Conservation (phyloP, 2,888 invertebrate genomes). For the Patella caerulea region DNA sequence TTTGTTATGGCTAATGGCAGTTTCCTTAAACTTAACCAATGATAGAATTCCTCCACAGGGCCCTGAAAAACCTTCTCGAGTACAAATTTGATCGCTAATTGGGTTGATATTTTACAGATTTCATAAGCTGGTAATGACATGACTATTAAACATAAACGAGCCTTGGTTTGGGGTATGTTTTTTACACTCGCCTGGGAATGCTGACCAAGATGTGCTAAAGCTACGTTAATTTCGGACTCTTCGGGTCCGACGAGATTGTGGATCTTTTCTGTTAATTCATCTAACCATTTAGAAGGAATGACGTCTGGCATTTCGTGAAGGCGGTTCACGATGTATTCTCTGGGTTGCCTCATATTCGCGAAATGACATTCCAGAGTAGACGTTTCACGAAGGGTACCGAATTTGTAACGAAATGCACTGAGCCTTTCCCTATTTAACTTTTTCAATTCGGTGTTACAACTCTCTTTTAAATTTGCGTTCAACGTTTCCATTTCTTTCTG, state of each 20-base stretch:
- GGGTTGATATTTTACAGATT: constrained; percentile 47
- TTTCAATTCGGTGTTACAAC: constrained; percentile 42
- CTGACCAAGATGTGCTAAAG: constrained; percentile 40
- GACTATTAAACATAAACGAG: constrained; percentile 53
- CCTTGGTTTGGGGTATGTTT: constrained; percentile 45
- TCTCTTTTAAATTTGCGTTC: constrained; percentile 25
- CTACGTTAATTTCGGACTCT: constrained; percentile 35
- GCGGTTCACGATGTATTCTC: constrained; percentile 14
- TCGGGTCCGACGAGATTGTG: constrained; percentile 20
- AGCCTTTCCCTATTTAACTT: constrained; percentile 47
- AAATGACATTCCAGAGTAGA: constrained; percentile 40
- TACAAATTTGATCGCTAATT: constrained; percentile 52
- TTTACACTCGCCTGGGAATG: constrained; percentile 49
- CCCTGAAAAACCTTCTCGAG: constrained; percentile 48
- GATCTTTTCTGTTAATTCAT: constrained; percentile 43
- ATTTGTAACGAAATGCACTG: constrained; percentile 44
- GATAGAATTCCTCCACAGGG: constrained; percentile 40
- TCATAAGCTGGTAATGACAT: constrained; percentile 59
- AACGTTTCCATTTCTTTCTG: neutral
- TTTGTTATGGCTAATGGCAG: constrained; percentile 42
- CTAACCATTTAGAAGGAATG: constrained; percentile 37
- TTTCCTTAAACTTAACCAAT: constrained; percentile 51
- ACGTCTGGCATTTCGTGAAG: constrained; percentile 4
- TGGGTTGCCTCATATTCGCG: constrained; percentile 31
- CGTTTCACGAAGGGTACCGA: constrained; percentile 35